Evolutionary conservation across 2,797 vertebrate species (phyloP), one percentile per base, ranked within the genome.

Genomic region (Urophycis tenuis): DNA sequence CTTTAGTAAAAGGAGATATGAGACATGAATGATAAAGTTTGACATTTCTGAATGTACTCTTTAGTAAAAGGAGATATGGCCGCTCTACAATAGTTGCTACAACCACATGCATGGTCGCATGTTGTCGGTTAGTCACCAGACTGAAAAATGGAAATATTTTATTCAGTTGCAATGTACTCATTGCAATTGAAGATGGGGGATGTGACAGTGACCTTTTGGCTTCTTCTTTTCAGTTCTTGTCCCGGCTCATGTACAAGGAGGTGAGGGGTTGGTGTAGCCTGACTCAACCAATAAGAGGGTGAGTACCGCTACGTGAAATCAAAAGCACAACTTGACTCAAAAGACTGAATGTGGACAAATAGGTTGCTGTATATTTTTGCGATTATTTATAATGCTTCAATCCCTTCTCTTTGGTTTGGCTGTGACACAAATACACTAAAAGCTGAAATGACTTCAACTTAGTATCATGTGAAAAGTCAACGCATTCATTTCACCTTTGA

Each of bases 191-290:
- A n/a, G n/a, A n/a, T n/a, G n/a, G n/a, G n/a, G n/a, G 22, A 15
- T 15, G 31, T 41, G 31, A 31, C 36, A 45, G 0, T 67, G 29
- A 67, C 14, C 60, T 12, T 67, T 67, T 67, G 60, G 1, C 15
- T 81, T 45, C 74, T 72, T 82, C 76, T 69, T n/a, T 86, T 14
- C 85, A 99, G 97, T 89, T 99, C 74, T 90, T 99, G 72, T 90
- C 93, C 85, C 94, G 97, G 0, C 88, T 99, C 53, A 95, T 98
- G 41, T 95, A 93, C 82, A 99, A 99, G 81, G 97, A 99, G 86
- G 80, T 90, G 25, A 88, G 89, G 14, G 90, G 92, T 36, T 96
- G 96, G 93, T 96, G 93, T 5, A 84, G 90, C 19, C 80, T 49
- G 76, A 79, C 78, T 60, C 85, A 87, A 0, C 90, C 90, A 85